A percentile compares a stretch with the other conserved stretches of the same genome.
Evolutionary conservation across 2,113 vertebrate genomes (phyloP).

Genomic region (Herpailurus yagouaroundi): DNA sequence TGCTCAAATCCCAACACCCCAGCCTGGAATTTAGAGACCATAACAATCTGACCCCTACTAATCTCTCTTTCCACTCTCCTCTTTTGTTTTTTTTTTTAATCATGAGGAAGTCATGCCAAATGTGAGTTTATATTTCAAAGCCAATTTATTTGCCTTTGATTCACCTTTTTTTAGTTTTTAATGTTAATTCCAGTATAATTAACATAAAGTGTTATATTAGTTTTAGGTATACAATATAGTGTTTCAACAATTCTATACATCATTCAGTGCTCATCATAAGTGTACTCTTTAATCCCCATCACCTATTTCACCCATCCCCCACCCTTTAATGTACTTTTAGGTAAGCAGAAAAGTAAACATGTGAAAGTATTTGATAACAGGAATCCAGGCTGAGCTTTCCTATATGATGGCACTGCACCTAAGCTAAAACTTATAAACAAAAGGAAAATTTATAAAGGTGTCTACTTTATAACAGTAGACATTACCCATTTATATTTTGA

Average conservation of each 20-base stretch:
- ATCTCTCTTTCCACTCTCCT: not conserved
- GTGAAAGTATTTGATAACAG: not conserved
- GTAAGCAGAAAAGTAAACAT: conserved; percentile 47
- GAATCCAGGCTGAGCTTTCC: not conserved
- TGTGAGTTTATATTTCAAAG: conserved; percentile 42
- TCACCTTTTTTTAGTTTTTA: not conserved
- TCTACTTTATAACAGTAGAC: not conserved
- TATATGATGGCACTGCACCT: not conserved
- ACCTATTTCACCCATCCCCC: not conserved
- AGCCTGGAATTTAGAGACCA: conserved; percentile 8
- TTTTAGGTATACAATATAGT: not conserved
- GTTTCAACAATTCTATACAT: not conserved
- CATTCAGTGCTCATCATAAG: not conserved
- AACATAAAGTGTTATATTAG: not conserved
- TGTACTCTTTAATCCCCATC: not conserved
- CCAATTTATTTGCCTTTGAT: not conserved
- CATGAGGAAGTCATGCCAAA: conserved; percentile 6
- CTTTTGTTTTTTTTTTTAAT: not conserved
- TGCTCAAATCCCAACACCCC: not conserved
- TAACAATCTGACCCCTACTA: not conserved
- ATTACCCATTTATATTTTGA: not conserved
- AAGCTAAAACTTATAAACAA: not conserved
- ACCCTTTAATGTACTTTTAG: not conserved
- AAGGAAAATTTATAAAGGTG: not conserved
- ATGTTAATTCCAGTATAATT: not conserved